Base-by-base conservation (phyloP, 2,113 vertebrate species). In the Pangasianodon hypophthalmus region DNA sequence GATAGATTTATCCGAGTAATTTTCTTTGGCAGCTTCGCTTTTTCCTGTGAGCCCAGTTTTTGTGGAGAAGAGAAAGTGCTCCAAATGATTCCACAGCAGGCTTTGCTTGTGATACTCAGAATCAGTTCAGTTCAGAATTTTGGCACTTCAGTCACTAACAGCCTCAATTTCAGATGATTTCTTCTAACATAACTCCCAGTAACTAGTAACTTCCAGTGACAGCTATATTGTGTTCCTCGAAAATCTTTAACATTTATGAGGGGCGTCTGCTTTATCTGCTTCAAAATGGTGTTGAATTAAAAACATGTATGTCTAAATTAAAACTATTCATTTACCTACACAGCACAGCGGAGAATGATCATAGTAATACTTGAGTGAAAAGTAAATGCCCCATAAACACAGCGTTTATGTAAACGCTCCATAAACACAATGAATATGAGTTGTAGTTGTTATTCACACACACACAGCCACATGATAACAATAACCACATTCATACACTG, bases 401-500 rank as follows among this genome's bases (percentile, higher is more conserved):
- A 64, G 8, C 26, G 44, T 64, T 69, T 88, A n/a, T 64, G 75
- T 24, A 19, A 81, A 64, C 24, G 18, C 24, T 50, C 13, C 46
- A 69, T 82, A 69, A 88, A 64, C 21, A 37, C 32, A 64, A 14
- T 26, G 44, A 81, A 82, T 88, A n/a, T 64, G 75, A 64, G 58
- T 58, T 87, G 32, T 60, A 52, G 29, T 64, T 80, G 80, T 87
- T 89, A 52, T 88, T 82, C 71, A 14, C 75, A 48, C 44, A 44
- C 75, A 88, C 21, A 50, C 44, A 48, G 5, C 9, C 91, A 54
- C 84, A 85, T 50, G 88, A 91, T 90, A 90, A 92, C 92, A 91
- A 88, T 85, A 83, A 85, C 80, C 88, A 90, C 87, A 93, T 93
- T 92, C 90, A 92, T 91, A 92, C 91, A 87, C 52, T 89, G 87